These are phyloP conservation scores for Conus ventricosus DNA, from an alignment of 1,140 invertebrate species.

Conservation along the genomic window DNA sequence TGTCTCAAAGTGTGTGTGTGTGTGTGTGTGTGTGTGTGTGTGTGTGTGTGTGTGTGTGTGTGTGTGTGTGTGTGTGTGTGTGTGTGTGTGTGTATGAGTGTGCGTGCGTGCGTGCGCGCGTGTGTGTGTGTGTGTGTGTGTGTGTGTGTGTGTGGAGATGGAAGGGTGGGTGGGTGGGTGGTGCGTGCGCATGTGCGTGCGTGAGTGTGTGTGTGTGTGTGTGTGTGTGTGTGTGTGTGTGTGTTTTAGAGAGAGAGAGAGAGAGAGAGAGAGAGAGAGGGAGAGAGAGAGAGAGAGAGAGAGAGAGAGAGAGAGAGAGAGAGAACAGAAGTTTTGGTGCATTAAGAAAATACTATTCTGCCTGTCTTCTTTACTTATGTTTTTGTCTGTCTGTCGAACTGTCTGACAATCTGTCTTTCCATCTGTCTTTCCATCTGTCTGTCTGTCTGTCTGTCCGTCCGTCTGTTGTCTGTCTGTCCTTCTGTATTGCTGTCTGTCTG, in stretches of 20 bases:
- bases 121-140: conserved; percentile 20
- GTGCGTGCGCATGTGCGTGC: too few species aligned
- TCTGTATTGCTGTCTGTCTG: conserved; percentile 9
- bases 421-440: too few species aligned
- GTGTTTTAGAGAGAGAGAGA: too few species aligned
- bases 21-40: neutral
- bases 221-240: too few species aligned
- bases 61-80: conserved; percentile 7
- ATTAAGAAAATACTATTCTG: too few species aligned
- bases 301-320: too few species aligned
- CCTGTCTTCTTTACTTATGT: too few species aligned
- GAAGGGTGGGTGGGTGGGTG: too few species aligned
- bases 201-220: too few species aligned
- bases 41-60: neutral
- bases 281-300: neutral
- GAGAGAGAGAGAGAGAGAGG: neutral
- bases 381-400: conserved; percentile 2
- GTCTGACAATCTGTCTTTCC: neutral
- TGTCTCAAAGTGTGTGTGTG: neutral
- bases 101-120: conserved; percentile 8
- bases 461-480: neutral
- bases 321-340: too few species aligned
- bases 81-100: conserved; percentile 15
- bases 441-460: too few species aligned
- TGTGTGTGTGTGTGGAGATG: conserved; percentile 23